Percentiles rank a stretch among this genome's conserved stretches.
Conservation (phyloP, 2,797 vertebrate species). For the Psittacula derbiana region DNA sequence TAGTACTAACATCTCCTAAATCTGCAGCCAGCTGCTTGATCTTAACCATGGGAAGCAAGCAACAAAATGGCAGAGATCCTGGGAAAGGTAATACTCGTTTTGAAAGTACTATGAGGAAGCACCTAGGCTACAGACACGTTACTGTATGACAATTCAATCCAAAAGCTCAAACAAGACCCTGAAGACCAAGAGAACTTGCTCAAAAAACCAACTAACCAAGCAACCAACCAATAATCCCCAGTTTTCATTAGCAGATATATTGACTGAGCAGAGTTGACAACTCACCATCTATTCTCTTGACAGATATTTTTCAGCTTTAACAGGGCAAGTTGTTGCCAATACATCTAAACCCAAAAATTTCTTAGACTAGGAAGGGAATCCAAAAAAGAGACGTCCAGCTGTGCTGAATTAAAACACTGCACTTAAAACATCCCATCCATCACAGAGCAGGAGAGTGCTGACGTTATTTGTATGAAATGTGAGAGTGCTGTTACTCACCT, state of each 20-base stretch:
- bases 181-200: neutral
- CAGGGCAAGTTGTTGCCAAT: constrained; percentile 41
- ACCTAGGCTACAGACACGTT: neutral
- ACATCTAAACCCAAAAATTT: constrained; percentile 47
- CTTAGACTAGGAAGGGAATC: constrained; percentile 21
- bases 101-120: neutral
- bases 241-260: neutral
- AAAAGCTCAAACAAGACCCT: neutral
- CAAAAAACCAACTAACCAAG: neutral
- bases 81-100: neutral
- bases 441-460: constrained; percentile 58
- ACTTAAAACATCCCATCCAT: constrained; percentile 66
- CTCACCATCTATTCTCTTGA: constrained; percentile 8
- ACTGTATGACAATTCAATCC: neutral
- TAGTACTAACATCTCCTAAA: neutral
- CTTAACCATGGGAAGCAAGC: neutral
- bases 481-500: constrained; percentile 71
- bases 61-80: neutral
- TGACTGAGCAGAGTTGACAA: neutral
- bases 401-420: constrained; percentile 62
- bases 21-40: neutral
- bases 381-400: constrained; percentile 59
- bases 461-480: constrained; percentile 69
- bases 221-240: neutral
- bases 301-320: constrained; percentile 36